These are phyloP conservation scores for Carduelis carduelis DNA, from an alignment of 2,797 vertebrate genomes.

Conservation along the genomic window DNA sequence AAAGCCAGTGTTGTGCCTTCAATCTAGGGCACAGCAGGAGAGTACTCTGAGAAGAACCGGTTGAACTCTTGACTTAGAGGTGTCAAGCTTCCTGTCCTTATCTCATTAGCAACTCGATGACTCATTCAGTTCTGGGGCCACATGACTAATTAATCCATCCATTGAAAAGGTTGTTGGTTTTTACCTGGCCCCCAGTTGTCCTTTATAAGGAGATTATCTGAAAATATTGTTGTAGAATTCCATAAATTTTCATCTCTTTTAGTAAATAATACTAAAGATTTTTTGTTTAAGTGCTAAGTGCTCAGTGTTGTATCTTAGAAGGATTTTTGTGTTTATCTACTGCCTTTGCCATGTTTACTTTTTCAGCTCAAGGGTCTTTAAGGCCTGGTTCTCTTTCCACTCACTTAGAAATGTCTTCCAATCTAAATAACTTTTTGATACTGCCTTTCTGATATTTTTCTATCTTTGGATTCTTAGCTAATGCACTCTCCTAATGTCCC, in stretches of 20 bases:
- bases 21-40: conserved; percentile 39
- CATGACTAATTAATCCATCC: conserved; percentile 30
- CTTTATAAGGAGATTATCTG: not conserved
- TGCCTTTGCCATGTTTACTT: not conserved
- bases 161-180: not conserved
- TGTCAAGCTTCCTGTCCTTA: conserved; percentile 42
- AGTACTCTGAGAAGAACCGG: not conserved
- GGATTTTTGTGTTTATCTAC: not conserved
- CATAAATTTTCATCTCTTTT: not conserved
- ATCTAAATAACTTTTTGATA: not conserved
- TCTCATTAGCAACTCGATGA: conserved; percentile 50
- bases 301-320: not conserved
- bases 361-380: not conserved
- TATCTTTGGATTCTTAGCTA: not conserved
- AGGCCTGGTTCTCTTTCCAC: not conserved
- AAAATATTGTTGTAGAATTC: not conserved
- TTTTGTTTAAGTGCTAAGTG: not conserved
- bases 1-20: not conserved
- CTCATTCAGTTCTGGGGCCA: conserved; percentile 19
- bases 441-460: not conserved
- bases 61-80: conserved; percentile 46
- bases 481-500: not conserved
- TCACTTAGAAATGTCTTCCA: not conserved
- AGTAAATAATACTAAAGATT: not conserved
- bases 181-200: not conserved